A percentile compares a stretch with the other conserved stretches of the same genome.
Conservation (phyloP, 2,113 vertebrate species). For the Sciurus niger region DNA sequence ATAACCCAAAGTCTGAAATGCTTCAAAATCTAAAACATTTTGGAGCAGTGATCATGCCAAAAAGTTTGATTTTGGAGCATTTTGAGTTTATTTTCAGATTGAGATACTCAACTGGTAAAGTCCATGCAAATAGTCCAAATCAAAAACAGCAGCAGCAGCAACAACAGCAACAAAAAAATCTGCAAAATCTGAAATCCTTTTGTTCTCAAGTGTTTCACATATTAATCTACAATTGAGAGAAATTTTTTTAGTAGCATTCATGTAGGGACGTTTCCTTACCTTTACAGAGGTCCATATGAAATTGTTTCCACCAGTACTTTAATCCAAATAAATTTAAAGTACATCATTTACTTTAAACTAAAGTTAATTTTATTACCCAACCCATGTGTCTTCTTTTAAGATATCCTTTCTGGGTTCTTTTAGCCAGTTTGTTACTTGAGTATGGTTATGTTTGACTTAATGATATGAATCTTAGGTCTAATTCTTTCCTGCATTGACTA, state of each 20-base stretch:
- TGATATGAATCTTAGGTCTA: neutral
- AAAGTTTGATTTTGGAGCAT: neutral
- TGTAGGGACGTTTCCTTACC: neutral
- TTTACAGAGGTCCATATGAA: neutral
- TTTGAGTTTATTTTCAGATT: neutral
- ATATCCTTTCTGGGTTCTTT: conserved; percentile 31
- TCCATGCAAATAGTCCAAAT: neutral
- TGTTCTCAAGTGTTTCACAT: neutral
- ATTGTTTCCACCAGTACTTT: neutral
- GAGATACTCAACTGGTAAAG: neutral
- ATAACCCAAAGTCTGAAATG: neutral
- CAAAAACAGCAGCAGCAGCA: too few relatives aligned
- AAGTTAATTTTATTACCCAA: neutral
- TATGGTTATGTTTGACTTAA: neutral
- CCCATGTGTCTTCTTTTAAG: conserved; percentile 26
- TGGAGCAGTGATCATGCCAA: neutral
- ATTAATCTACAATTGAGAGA: neutral
- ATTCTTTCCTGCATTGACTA: neutral
- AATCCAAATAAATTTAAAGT: conserved; percentile 29
- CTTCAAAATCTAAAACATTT: neutral
- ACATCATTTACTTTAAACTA: neutral
- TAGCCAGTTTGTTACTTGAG: neutral
- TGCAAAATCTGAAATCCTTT: neutral
- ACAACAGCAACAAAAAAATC: neutral
- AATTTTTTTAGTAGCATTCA: neutral